Base-by-base conservation (phyloP, 2,888 invertebrate species). In the Cremastobaeus sp. region DNA sequence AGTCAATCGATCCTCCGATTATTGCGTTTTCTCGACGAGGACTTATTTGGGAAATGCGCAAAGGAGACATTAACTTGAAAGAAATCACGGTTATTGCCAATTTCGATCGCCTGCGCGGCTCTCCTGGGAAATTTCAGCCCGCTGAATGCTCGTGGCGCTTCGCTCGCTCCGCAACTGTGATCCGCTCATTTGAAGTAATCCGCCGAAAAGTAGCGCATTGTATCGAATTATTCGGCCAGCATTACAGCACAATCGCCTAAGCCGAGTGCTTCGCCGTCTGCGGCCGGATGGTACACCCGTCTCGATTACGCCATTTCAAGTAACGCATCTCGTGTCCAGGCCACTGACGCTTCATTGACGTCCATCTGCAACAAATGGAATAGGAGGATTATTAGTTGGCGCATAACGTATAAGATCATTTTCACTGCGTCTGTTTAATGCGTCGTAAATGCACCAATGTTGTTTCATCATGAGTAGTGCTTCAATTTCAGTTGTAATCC, bases 331-430 rank as follows among this genome's bases (percentile, higher is more conserved):
- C 37, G 28, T 35, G 45, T 65, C 54, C 41, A 28, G 25, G 45
- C 60, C 48, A 34, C 18, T 15, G 30, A n/a, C 45, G 45, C 15
- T 54, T 37, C 62, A 39, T 39, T 62, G 50, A 39, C 14, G 50
- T 11, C 43, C 64, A 47, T 54, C 64, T 65, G 64, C 2, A 65
- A 65, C 52, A 54, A 25, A 48, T 12, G 32, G 6, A 47, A 47
- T 2, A 9, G 8, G 11, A 11, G 25, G 11, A 14, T 54, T 30
- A 3, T 3, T 25, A 5, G 25, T n/a, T n/a, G n/a, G n/a, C n/a
- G n/a, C n/a, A n/a, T n/a, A n/a, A n/a, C n/a, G n/a, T n/a, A n/a
- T n/a, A n/a, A n/a, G n/a, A n/a, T n/a, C n/a, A n/a, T n/a, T 37
- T 52, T 37, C 34, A 12, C 4, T 18, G n/a, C 9, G 28, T 25